Evolutionary conservation across 2,888 invertebrate species (phyloP).

Genomic region (Glyphotaelius pellucidus): DNA sequence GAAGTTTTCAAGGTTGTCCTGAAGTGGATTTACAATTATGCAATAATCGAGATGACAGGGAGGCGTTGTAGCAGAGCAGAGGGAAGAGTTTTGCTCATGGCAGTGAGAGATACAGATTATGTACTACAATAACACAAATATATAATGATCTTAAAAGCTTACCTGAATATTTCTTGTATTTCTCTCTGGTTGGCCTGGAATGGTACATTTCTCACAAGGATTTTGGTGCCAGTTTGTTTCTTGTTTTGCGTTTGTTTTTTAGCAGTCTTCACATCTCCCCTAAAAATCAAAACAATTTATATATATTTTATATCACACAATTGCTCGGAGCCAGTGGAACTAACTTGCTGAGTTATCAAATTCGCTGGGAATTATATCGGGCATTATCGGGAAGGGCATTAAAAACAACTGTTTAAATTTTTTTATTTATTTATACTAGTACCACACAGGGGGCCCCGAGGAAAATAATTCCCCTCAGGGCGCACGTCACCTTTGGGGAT

Average conservation of each 20-base stretch:
- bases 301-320: slow-evolving; percentile 4
- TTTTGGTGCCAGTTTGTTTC: slow-evolving; percentile 89
- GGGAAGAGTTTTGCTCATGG: neutral
- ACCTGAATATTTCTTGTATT: slow-evolving; percentile 93
- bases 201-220: slow-evolving; percentile 95
- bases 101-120: neutral
- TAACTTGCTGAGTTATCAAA: too few relatives aligned
- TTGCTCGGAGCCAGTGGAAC: too few relatives aligned
- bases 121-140: neutral
- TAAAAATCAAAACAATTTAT: slow-evolving; percentile 70
- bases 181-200: slow-evolving; percentile 94
- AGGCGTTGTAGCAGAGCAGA: too few relatives aligned
- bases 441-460: too few relatives aligned
- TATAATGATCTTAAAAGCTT: slow-evolving; percentile 66
- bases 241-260: slow-evolving; percentile 79
- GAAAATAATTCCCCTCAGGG: too few relatives aligned
- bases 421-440: too few relatives aligned
- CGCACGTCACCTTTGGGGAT: too few relatives aligned
- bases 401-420: too few relatives aligned
- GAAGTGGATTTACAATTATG: too few relatives aligned
- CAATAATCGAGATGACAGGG: too few relatives aligned
- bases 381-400: neutral
- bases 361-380: neutral
- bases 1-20: too few relatives aligned
- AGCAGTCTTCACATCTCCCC: slow-evolving; percentile 78